Conservation (phyloP, 2,888 invertebrate genomes). For the Yponomeuta plumbellus region DNA sequence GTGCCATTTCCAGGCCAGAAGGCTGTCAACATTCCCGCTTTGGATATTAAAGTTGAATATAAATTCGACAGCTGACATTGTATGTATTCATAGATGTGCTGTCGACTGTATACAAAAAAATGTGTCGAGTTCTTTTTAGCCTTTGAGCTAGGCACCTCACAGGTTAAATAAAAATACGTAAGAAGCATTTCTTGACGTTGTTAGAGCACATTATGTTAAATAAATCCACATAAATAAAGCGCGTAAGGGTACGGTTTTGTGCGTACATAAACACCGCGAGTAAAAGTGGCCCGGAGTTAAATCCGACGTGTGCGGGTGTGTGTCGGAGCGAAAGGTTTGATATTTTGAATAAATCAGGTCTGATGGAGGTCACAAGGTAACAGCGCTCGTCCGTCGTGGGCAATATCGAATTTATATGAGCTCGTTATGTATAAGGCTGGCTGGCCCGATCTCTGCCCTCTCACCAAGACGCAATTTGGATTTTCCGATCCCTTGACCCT, state of each 20-base stretch:
- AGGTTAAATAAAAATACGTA: not conserved
- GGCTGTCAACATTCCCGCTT: too few species aligned
- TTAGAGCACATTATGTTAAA: conserved; percentile 4
- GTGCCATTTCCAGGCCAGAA: too few species aligned
- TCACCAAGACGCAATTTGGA: conserved; percentile 35
- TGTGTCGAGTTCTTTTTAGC: too few species aligned
- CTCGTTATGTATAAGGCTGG: conserved; percentile 36
- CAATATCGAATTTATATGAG: conserved; percentile 55
- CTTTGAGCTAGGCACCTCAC: too few species aligned
- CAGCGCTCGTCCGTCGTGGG: conserved; percentile 31
- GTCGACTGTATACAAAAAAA: too few species aligned
- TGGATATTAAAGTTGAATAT: too few species aligned
- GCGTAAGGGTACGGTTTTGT: conserved; percentile 2
- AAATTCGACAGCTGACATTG: too few species aligned
- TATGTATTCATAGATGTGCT: too few species aligned
- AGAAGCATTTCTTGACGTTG: not conserved
- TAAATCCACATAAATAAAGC: conserved; percentile 11
- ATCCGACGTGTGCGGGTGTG: conserved; percentile 35
- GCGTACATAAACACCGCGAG: conserved; percentile 30
- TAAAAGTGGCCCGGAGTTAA: conserved; percentile 36
- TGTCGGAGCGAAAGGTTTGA: conserved; percentile 34
- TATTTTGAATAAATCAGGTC: conserved; percentile 51
- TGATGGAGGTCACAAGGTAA: conserved; percentile 41
- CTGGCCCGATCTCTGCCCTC: conserved; percentile 12
- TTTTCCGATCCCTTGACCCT: conserved; percentile 37